Percentiles rank a stretch among this genome's conserved stretches.
Evolutionary conservation across 2,797 vertebrate species (phyloP).

Genomic region (Harpagifer antarcticus): DNA sequence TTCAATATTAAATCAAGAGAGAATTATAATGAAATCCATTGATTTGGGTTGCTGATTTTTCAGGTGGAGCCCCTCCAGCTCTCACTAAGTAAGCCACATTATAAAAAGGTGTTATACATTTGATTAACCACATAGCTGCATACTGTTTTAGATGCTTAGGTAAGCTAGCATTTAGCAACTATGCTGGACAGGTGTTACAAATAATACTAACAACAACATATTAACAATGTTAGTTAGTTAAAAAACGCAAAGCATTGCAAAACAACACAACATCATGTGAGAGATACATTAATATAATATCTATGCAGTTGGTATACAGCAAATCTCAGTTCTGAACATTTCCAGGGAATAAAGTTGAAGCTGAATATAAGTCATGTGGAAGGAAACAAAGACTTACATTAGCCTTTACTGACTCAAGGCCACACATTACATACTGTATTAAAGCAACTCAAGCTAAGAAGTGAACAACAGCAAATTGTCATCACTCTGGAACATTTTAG

Average conservation of each 20-base stretch:
- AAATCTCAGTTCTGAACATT: not conserved
- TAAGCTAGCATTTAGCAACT: not conserved
- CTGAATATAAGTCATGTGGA: not conserved
- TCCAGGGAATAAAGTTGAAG: not conserved
- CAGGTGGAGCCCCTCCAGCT: not conserved
- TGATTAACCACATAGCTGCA: slow-evolving; percentile 13
- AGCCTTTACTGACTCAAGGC: not conserved
- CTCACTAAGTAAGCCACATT: not conserved
- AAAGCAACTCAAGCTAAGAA: not conserved
- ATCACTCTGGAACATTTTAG: slow-evolving; percentile 2
- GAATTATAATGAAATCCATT: not conserved
- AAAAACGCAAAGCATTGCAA: not conserved
- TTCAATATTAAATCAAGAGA: not conserved
- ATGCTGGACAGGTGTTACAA: slow-evolving; percentile 4
- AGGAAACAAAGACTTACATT: not conserved
- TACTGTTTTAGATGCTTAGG: slow-evolving; percentile 31
- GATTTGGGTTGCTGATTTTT: slow-evolving; percentile 9
- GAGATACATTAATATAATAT: not conserved
- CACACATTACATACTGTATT: not conserved
- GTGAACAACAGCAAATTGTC: slow-evolving; percentile 3
- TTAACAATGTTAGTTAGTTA: not conserved
- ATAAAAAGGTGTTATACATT: slow-evolving; percentile 12
- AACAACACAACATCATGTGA: slow-evolving; percentile 1
- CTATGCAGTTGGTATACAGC: not conserved
- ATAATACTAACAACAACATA: not conserved